A percentile compares a stretch with the other conserved stretches of the same genome.
phyloP scores from a whole-genome alignment of 2,888 invertebrate genomes.

The Muscina levida region DNA sequence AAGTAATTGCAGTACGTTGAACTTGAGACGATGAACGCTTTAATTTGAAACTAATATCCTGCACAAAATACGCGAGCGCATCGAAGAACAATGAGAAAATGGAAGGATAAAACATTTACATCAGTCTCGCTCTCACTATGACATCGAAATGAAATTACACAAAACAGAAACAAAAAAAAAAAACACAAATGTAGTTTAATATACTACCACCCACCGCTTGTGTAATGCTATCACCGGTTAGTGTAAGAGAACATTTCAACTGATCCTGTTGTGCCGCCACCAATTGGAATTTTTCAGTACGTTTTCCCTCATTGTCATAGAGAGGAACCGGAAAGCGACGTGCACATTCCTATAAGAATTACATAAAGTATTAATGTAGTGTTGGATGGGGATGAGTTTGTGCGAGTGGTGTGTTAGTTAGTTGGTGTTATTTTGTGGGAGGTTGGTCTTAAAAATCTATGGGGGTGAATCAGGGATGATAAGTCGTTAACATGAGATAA shows the following conservation, averaged over 20 bases:
- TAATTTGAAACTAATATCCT: conserved; percentile 91
- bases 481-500: no score
- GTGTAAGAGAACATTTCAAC: conserved; percentile 92
- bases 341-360: conserved; percentile 86
- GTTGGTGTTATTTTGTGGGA: conserved; percentile 8
- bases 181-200: conserved; percentile 7
- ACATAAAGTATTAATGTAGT: neutral
- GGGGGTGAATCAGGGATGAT: neutral
- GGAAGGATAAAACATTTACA: neutral
- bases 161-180: conserved; percentile 14
- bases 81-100: no score
- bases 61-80: conserved; percentile 53
- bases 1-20: conserved; percentile 90
- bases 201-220: conserved; percentile 91
- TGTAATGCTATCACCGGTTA: conserved; percentile 94
- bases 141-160: neutral
- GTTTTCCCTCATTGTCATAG: conserved; percentile 89
- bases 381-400: neutral
- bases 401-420: no score
- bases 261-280: conserved; percentile 91
- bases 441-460: neutral
- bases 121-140: neutral
- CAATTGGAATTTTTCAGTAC: conserved; percentile 91
- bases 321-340: conserved; percentile 90
- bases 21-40: conserved; percentile 90